These are phyloP conservation scores for Coronaproctus castanopsis DNA, from an alignment of 2,888 invertebrate genomes.

Conservation along the genomic window DNA sequence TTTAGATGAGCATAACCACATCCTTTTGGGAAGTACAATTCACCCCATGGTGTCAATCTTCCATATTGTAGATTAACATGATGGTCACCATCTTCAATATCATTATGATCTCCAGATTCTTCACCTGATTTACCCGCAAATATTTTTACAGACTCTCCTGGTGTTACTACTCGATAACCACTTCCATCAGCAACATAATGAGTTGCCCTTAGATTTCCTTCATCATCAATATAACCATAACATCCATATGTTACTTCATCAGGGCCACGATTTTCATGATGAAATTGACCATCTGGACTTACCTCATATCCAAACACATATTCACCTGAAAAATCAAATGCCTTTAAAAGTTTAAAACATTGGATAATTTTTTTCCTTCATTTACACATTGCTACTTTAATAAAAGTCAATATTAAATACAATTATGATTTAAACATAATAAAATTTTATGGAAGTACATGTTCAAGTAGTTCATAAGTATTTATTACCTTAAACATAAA, in stretches of 20 bases:
- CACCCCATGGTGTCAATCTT: constrained; percentile 39
- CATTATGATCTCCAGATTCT: constrained; percentile 19
- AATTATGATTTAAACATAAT: no score
- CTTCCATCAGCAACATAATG: constrained; percentile 59
- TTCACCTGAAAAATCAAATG: constrained; percentile 33
- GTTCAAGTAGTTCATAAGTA: no score
- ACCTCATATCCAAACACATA: constrained; percentile 62
- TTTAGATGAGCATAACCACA: constrained; percentile 34
- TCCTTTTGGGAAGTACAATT: constrained; percentile 49
- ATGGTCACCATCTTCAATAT: constrained; percentile 21
- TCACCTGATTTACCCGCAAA: constrained; percentile 28
- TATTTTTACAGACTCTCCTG: constrained; percentile 45
- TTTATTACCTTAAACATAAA: no score
- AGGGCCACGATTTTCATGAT: constrained; percentile 53
- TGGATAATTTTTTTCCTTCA: no score
- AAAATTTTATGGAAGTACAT: no score
- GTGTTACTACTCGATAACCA: constrained; percentile 52
- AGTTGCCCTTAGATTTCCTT: constrained; percentile 41
- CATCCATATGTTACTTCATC: constrained; percentile 62
- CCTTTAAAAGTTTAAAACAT: no score
- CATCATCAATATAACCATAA: constrained; percentile 53
- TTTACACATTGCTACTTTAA: no score
- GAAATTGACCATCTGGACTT: constrained; percentile 52
- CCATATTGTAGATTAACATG: constrained; percentile 31
- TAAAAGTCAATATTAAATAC: no score